Conservation (phyloP, 1,140 invertebrate genomes). For the Aphis gossypii region DNA sequence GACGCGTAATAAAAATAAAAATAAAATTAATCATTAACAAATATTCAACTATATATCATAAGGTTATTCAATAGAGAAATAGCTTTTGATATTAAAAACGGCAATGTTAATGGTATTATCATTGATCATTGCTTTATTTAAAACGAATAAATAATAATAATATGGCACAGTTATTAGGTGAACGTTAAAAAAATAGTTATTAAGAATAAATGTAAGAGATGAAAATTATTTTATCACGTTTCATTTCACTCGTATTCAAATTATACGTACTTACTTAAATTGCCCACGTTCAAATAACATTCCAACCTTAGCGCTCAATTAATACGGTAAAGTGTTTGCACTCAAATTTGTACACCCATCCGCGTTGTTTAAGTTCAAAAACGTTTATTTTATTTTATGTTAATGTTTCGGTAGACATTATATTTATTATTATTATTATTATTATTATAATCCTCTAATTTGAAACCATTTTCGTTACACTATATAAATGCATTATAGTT, state of each 20-base stretch:
- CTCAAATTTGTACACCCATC: not conserved
- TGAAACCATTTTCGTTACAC: not conserved
- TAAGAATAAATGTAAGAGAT: not conserved
- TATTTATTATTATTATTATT: not conserved
- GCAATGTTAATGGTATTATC: too few species aligned
- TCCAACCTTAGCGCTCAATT: not conserved
- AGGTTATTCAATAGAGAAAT: not conserved
- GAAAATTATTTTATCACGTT: not conserved
- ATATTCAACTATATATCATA: not conserved
- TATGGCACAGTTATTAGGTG: too few species aligned
- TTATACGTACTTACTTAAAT: not conserved
- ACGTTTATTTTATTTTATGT: slow-evolving; percentile 8
- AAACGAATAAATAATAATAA: not conserved
- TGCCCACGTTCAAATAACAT: not conserved
- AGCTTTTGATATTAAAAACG: not conserved
- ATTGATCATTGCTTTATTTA: not conserved
- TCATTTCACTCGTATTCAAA: not conserved
- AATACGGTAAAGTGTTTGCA: not conserved
- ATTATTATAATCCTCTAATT: not conserved
- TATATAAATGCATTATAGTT: not conserved
- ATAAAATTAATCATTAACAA: not conserved
- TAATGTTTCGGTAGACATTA: not conserved
- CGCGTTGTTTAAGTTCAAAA: not conserved
- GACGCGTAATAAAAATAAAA: not conserved
- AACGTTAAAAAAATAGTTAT: too few species aligned